Conservation (phyloP, 2,797 vertebrate species). For the Champsocephalus esox region DNA sequence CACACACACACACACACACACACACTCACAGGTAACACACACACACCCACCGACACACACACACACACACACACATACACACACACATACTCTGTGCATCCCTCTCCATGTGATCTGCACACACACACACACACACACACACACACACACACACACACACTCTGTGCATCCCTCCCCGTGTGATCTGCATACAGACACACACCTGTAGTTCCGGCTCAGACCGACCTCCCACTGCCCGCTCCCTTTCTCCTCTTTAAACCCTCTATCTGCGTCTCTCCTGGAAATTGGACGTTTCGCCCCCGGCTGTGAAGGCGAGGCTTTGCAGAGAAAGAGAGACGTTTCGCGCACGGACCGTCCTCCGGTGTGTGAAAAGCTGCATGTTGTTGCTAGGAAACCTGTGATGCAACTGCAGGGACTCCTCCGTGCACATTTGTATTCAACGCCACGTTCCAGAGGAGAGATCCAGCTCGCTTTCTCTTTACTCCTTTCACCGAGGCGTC, state of each 20-base stretch:
- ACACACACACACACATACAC: too few species aligned
- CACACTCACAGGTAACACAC: too few species aligned
- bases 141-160: too few species aligned
- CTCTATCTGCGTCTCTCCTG: neutral
- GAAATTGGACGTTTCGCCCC: neutral
- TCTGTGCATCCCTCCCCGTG: too few species aligned
- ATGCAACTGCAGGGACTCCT: conserved; percentile 25
- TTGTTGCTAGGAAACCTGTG: conserved; percentile 57
- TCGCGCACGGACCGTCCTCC: conserved; percentile 9
- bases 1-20: too few species aligned
- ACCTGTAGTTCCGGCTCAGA: conserved; percentile 23
- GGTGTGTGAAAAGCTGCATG: conserved; percentile 1
- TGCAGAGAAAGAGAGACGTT: neutral
- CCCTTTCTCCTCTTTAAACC: neutral
- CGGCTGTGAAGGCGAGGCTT: neutral
- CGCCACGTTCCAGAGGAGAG: neutral
- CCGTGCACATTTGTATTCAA: conserved; percentile 34
- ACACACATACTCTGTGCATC: neutral
- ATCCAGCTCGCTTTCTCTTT: conserved; percentile 18
- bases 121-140: too few species aligned
- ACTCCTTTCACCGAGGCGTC: neutral
- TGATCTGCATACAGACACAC: conserved; percentile 19
- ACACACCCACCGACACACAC: too few species aligned
- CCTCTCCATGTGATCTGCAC: neutral
- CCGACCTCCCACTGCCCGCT: neutral